Percentiles rank a stretch among this genome's conserved stretches.
Evolutionary conservation across 92 coral and sea anemone genomes (phyloP).

Genomic region (Zoanthus sociatus): DNA sequence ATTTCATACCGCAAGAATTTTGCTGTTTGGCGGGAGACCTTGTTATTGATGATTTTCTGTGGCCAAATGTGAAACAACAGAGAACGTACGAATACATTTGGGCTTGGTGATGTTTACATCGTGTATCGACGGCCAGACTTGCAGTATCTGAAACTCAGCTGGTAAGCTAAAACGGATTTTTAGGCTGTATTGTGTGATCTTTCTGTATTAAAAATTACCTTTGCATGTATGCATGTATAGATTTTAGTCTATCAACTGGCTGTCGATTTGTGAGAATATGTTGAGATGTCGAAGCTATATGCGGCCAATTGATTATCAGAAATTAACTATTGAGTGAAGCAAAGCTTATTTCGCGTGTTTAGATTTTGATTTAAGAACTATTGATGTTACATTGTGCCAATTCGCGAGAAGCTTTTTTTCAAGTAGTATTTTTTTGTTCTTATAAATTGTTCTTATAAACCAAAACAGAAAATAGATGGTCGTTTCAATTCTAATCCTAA

Average conservation of each 20-base stretch:
- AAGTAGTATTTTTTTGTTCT: not conserved
- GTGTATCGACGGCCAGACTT: conserved; percentile 9
- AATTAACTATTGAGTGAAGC: not conserved
- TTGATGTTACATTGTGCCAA: not conserved
- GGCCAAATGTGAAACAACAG: conserved; percentile 6
- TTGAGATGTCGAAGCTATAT: not conserved
- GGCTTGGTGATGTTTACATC: conserved; percentile 18
- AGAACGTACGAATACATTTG: not conserved
- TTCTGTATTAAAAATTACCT: not conserved
- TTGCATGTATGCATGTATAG: not conserved
- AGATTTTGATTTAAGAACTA: conserved; percentile 1
- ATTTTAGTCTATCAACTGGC: not conserved
- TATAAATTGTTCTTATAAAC: not conserved
- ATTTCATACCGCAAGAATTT: conserved; percentile 32
- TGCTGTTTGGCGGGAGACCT: conserved; percentile 26
- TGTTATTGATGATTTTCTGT: not conserved
- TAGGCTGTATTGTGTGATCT: not conserved
- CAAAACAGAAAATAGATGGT: too few relatives aligned
- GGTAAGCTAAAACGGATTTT: conserved; percentile 26
- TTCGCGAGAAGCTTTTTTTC: not conserved
- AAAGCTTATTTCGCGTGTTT: not conserved
- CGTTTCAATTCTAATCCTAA: not conserved
- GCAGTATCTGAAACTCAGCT: conserved; percentile 2
- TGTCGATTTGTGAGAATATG: not conserved
- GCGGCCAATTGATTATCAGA: not conserved